Conservation (phyloP, 2,797 vertebrate genomes). For the Enteromius paludinosus region DNA sequence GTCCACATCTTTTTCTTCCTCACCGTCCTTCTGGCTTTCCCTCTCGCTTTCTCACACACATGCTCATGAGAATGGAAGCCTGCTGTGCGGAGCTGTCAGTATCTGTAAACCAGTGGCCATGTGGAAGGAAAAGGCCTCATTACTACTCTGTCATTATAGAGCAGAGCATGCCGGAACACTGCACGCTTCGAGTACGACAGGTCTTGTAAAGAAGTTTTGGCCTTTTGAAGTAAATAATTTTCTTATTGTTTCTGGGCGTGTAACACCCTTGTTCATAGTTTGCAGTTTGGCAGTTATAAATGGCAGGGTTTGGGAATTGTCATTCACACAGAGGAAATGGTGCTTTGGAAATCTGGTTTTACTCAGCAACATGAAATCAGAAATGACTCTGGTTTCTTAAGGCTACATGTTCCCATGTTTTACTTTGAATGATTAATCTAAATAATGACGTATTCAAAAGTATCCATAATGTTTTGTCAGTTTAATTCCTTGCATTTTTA, state of each 20-base stretch:
- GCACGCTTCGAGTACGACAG: conserved; percentile 36
- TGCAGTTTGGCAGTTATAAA: not conserved
- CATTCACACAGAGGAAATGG: not conserved
- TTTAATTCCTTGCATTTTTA: not conserved
- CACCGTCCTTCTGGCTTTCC: not conserved
- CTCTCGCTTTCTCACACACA: conserved; percentile 21
- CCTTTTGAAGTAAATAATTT: conserved; percentile 49
- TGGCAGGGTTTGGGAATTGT: not conserved
- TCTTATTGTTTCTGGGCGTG: conserved; percentile 35
- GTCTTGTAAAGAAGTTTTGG: conserved; percentile 42
- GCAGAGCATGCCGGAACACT: conserved; percentile 41
- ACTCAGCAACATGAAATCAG: not conserved
- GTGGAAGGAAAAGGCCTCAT: conserved; percentile 47
- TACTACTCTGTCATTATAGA: conserved; percentile 54
- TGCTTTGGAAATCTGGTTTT: conserved; percentile 3
- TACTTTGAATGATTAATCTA: not conserved
- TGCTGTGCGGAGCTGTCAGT: conserved; percentile 51
- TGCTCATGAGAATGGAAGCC: conserved; percentile 33
- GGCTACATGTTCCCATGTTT: not conserved
- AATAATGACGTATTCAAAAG: not conserved
- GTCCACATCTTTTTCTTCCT: not conserved
- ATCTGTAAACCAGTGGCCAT: conserved; percentile 48
- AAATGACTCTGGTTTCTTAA: not conserved
- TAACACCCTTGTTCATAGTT: conserved; percentile 30
- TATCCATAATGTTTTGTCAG: not conserved